phyloP scores from a whole-genome alignment of 2,113 vertebrate species.

The Laticauda laticaudata region DNA sequence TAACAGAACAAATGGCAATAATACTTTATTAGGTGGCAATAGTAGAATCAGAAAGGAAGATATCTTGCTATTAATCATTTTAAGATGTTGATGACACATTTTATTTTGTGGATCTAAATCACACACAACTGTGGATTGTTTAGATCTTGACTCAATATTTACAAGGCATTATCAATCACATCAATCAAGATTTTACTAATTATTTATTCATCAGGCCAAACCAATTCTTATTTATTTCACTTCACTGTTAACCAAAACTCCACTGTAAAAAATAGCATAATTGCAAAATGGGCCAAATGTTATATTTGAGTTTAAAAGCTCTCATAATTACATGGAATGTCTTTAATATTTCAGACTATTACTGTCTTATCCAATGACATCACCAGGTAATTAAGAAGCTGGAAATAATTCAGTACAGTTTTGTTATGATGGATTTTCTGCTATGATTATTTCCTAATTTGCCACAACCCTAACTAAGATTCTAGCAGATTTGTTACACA shows the following conservation, averaged over 20 bases:
- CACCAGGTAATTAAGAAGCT: neutral
- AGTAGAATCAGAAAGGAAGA: neutral
- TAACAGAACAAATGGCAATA: neutral
- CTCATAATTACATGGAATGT: neutral
- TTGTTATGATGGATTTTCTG: neutral
- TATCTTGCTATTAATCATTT: neutral
- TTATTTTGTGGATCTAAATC: neutral
- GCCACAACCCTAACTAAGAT: neutral
- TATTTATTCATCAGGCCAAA: neutral
- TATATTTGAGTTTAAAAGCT: neutral
- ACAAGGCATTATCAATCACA: neutral
- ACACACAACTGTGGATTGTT: neutral
- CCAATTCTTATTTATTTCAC: neutral
- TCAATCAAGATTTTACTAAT: neutral
- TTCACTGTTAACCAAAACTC: neutral
- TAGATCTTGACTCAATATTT: neutral
- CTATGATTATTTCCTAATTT: neutral
- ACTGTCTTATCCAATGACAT: neutral
- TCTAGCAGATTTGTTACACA: neutral
- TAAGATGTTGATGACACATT: neutral
- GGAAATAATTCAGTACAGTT: neutral
- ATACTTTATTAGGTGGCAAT: neutral
- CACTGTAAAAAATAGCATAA: neutral
- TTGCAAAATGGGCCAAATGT: neutral
- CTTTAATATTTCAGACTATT: slow-evolving; percentile 8